Conservation (phyloP, 2,113 vertebrate species). For the Glareola pratincola region DNA sequence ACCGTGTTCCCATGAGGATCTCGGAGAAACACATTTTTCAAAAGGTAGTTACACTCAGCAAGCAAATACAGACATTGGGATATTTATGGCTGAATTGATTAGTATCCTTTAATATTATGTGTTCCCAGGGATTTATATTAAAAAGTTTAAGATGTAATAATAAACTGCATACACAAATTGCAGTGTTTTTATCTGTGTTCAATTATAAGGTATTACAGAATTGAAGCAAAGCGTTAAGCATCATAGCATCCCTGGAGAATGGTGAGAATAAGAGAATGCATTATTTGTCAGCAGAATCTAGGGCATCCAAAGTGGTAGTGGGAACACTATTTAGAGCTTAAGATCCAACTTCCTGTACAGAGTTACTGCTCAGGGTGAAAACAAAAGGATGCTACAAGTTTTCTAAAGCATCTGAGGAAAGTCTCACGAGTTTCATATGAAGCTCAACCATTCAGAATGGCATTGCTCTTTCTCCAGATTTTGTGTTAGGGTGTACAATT, state of each 20-base stretch:
- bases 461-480: not conserved
- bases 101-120: not conserved
- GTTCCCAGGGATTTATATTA: not conserved
- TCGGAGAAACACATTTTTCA: not conserved
- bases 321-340: not conserved
- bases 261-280: not conserved
- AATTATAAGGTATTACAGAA: not conserved
- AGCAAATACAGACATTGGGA: not conserved
- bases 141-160: not conserved
- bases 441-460: not conserved
- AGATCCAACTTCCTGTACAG: not conserved
- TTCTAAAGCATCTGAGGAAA: not conserved
- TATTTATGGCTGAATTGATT: not conserved
- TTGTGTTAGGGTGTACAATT: not conserved
- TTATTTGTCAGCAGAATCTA: not conserved
- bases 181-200: not conserved
- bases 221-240: not conserved
- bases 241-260: not conserved
- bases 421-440: not conserved
- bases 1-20: not conserved
- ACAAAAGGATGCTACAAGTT: not conserved
- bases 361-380: not conserved
- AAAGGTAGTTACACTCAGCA: not conserved
- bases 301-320: not conserved
- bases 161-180: not conserved